Conservation (phyloP, 2,888 invertebrate genomes). For the Argyra leucocephala region DNA sequence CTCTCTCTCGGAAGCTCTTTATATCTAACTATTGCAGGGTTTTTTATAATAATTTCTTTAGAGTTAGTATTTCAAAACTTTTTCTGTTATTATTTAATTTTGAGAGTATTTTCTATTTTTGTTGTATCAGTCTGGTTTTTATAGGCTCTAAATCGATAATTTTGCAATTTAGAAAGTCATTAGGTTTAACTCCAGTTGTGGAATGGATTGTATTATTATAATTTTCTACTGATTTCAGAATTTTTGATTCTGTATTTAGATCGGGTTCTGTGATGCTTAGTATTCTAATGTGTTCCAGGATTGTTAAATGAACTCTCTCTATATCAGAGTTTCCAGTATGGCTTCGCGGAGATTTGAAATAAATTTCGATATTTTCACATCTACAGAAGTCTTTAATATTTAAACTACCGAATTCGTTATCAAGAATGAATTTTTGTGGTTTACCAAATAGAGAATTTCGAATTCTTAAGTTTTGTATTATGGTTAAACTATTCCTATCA, state of each 20-base stretch:
- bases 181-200: not conserved
- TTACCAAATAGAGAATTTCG: not conserved
- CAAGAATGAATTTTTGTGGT: not conserved
- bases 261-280: not conserved
- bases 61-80: too few relatives aligned
- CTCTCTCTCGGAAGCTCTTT: not conserved
- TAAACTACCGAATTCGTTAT: not conserved
- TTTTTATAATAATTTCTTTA: too few relatives aligned
- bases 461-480: not conserved
- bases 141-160: not conserved
- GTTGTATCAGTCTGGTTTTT: not conserved
- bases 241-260: not conserved
- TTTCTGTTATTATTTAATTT: too few relatives aligned
- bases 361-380: not conserved
- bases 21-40: too few relatives aligned
- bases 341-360: not conserved
- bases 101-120: too few relatives aligned
- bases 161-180: not conserved
- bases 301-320: not conserved
- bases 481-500: not conserved
- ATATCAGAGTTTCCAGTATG: slow-evolving; percentile 7
- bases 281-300: slow-evolving; percentile 1
- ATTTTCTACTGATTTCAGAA: not conserved
- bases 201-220: slow-evolving; percentile 1
- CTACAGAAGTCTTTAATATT: slow-evolving; percentile 1